A percentile compares a stretch with the other conserved stretches of the same genome.
phyloP scores from a whole-genome alignment of 2,113 vertebrate species.

The Microcebus tavaratra region DNA sequence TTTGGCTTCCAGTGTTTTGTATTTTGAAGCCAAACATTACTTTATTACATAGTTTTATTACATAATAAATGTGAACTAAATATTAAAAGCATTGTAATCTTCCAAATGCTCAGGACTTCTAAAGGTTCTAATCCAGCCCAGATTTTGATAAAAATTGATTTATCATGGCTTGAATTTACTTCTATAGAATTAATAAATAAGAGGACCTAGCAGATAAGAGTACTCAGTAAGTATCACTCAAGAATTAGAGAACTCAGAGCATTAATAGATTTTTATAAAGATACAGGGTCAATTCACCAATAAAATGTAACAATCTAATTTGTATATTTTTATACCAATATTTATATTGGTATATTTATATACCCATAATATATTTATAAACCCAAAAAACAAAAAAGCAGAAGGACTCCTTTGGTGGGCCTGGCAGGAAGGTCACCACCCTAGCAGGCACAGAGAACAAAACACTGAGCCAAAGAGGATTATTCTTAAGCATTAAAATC shows the following conservation, averaged over 20 bases:
- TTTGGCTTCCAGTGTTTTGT: not conserved
- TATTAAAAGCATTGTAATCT: not conserved
- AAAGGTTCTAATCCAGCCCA: not conserved
- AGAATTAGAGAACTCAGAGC: not conserved
- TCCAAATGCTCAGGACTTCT: not conserved
- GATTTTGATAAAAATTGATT: not conserved
- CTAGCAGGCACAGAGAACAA: not conserved
- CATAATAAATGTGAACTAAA: not conserved
- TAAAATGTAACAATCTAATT: not conserved
- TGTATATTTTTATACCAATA: not conserved
- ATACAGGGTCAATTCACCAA: not conserved
- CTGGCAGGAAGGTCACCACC: not conserved
- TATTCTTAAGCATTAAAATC: not conserved
- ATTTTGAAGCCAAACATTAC: not conserved
- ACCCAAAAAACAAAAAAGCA: not conserved
- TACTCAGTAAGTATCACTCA: not conserved
- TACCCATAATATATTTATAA: not conserved
- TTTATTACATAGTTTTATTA: too few relatives aligned
- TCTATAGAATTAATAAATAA: not conserved
- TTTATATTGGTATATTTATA: too few relatives aligned
- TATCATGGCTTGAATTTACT: not conserved
- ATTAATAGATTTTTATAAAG: not conserved
- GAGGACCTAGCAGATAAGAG: not conserved
- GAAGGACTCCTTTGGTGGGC: not conserved
- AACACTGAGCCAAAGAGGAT: not conserved